These are phyloP conservation scores for Pterostichus niger DNA, from an alignment of 2,888 invertebrate genomes.

Conservation along the genomic window DNA sequence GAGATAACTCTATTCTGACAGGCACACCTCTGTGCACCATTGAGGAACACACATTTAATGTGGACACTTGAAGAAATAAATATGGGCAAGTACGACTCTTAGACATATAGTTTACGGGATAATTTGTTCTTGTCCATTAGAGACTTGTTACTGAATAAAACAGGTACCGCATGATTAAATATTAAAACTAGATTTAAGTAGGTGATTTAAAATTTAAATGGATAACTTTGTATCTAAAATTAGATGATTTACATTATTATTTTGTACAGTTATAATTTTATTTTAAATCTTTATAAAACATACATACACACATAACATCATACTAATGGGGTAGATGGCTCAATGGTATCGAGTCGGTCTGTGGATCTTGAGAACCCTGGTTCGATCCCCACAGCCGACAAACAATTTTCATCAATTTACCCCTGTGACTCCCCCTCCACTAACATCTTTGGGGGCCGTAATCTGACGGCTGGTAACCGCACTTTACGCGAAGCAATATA, in stretches of 20 bases:
- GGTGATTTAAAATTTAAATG: constrained; percentile 30
- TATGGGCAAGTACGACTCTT: constrained; percentile 25
- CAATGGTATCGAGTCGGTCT: no score
- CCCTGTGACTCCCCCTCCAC: no score
- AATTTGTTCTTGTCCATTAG: constrained; percentile 41
- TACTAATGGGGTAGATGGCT: no score
- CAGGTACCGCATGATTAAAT: constrained; percentile 7
- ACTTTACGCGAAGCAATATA: no score
- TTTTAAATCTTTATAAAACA: no score
- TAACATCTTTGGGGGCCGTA: no score
- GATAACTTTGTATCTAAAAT: not conserved
- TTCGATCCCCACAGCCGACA: no score
- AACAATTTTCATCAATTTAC: no score
- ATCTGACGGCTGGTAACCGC: no score
- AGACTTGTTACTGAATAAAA: constrained; percentile 19
- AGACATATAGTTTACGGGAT: constrained; percentile 24
- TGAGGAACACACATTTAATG: constrained; percentile 10
- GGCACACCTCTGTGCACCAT: constrained; percentile 19
- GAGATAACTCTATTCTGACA: constrained; percentile 50
- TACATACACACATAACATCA: no score
- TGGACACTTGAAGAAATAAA: constrained; percentile 44
- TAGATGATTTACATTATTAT: not conserved
- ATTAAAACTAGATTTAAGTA: constrained; percentile 31
- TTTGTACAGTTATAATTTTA: no score
- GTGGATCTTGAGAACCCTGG: no score